Evolutionary conservation across 2,888 invertebrate species (phyloP).

Genomic region (Eurytoma californica): DNA sequence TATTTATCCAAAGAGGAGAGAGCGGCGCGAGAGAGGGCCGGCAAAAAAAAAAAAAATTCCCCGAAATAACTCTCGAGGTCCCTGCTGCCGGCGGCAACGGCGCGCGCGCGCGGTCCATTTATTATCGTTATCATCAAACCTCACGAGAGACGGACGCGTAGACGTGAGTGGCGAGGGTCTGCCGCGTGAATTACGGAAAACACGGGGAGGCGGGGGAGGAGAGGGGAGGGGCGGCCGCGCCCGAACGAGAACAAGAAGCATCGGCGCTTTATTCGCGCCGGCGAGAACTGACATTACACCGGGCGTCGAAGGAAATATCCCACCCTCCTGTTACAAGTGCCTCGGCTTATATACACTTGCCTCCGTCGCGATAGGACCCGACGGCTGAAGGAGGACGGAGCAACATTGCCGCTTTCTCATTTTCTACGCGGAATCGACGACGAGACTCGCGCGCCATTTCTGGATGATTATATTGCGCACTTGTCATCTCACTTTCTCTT

Average conservation of each 20-base stretch:
- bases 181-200: constrained; percentile 11
- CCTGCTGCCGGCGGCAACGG: not conserved
- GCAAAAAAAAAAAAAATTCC: not conserved
- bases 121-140: constrained; percentile 51
- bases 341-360: no score
- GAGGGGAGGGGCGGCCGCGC: not conserved
- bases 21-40: not conserved
- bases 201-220: not conserved
- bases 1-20: constrained; percentile 4
- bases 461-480: constrained; percentile 50
- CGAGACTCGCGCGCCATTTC: constrained; percentile 28
- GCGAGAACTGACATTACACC: not conserved
- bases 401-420: constrained; percentile 26
- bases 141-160: constrained; percentile 27
- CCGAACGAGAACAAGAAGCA: not conserved
- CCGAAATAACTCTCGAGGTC: constrained; percentile 17
- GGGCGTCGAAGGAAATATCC: no score
- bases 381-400: not conserved
- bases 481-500: constrained; percentile 3
- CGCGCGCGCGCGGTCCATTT: constrained; percentile 27
- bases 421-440: constrained; percentile 38
- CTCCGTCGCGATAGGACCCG: not conserved
- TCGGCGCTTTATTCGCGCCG: constrained; percentile 19
- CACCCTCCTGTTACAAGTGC: no score
- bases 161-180: constrained; percentile 15